Base-by-base conservation (phyloP, 2,113 vertebrate genomes). In the Tenrec ecaudatus region DNA sequence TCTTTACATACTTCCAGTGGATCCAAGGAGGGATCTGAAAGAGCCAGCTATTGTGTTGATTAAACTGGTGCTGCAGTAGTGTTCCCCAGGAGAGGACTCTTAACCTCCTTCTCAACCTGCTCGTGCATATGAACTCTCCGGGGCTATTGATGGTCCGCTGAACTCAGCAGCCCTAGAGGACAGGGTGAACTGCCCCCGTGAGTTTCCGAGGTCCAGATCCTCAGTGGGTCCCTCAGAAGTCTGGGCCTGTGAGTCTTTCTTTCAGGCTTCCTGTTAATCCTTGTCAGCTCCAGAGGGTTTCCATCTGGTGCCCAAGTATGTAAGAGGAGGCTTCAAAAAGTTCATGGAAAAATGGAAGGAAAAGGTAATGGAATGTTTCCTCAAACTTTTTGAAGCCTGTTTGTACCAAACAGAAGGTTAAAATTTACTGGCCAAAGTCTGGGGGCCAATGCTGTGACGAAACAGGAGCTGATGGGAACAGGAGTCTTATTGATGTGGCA, bases 221-320 rank as follows among this genome's bases (percentile, higher is more conserved):
- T 53, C 47, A 53, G 47, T 5, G 5, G 47, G 2, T 53, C 5
- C 47, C 47, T 53, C 25, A 8, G 25, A 66, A 25, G 25, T 29
- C 25, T 20, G n/a, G 14, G 36, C 43, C 80, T 53, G 27, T 62
- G 87, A 60, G 66, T 25, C 17, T 33, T 77, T 29, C 3, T 23
- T 16, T 43, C 38, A 33, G 76, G 71, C 47, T 1, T 27, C 57
- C 69, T 86, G 64, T 73, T 90, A 1, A 27, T 82, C 88, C n/a
- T 57, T 31, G 57, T 68, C 11, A 85, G 31, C 79, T 82, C 53
- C 84, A 79, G 78, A 60, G 86, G 77, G 69, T 92, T 87, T 83
- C 58, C 62, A 7, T 83, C 29, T 93, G 10, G 6, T 5, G 25
- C 27, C 71, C 27, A 43, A 15, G 31, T 68, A 60, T 43, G 40